These are phyloP conservation scores for Anguilla obscura DNA, from an alignment of 2,797 vertebrate species.

Conservation along the genomic window DNA sequence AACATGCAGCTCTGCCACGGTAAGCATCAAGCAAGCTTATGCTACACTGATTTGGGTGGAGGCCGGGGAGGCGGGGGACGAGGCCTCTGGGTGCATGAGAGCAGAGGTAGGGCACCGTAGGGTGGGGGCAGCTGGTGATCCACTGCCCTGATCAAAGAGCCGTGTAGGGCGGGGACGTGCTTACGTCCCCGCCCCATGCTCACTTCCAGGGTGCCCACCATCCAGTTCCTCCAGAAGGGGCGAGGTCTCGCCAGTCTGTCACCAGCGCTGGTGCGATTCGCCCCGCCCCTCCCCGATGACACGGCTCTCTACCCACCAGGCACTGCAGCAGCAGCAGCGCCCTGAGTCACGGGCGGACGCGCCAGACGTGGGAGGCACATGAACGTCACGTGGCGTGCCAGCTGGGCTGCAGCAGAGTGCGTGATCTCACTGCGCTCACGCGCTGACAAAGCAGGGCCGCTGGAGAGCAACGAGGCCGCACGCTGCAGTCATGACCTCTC, in stretches of 20 bases:
- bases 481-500: neutral
- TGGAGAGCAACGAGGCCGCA: neutral
- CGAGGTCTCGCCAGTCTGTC: neutral
- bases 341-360: neutral
- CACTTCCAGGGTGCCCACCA: neutral
- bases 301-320: neutral
- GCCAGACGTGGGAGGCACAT: neutral
- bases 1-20: slow-evolving; percentile 26
- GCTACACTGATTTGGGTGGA: slow-evolving; percentile 13
- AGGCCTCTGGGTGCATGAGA: neutral
- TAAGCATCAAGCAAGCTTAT: slow-evolving; percentile 13
- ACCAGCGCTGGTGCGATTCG: neutral
- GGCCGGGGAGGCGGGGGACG: neutral
- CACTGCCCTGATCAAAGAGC: neutral
- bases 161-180: neutral
- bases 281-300: neutral
- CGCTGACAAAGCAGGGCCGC: neutral
- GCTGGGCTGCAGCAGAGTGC: neutral
- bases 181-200: neutral
- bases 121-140: neutral
- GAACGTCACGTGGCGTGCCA: neutral
- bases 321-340: neutral
- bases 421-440: neutral
- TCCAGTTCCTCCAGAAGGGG: neutral
- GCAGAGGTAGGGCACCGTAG: neutral